Percentiles rank a stretch among this genome's conserved stretches.
phyloP scores from a whole-genome alignment of 1,140 invertebrate species.

The Drosophila oshimai region DNA sequence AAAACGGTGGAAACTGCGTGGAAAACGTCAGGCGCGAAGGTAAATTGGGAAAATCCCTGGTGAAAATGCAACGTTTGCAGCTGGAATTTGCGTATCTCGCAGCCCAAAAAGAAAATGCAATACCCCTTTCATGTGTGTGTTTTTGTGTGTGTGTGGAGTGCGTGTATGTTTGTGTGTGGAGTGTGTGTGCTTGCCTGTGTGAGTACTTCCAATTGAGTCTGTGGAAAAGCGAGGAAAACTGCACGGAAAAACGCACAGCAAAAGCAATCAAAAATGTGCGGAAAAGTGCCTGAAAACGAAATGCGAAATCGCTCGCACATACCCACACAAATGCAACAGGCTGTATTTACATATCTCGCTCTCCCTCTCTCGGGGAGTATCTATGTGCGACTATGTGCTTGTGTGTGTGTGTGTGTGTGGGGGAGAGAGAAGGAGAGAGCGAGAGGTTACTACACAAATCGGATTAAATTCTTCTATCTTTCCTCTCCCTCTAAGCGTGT shows the following conservation, averaged over 20 bases:
- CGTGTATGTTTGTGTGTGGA: conserved; percentile 32
- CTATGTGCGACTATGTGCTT: neutral
- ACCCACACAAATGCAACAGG: conserved; percentile 49
- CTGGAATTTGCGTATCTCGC: conserved; percentile 40
- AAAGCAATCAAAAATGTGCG: conserved; percentile 44
- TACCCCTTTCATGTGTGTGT: neutral
- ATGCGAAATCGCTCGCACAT: conserved; percentile 31
- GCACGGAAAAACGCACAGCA: conserved; percentile 28
- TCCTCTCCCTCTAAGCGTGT: conserved; percentile 9
- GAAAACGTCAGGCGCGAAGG: conserved; percentile 40
- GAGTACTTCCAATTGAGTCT: conserved; percentile 67
- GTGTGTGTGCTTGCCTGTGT: conserved; percentile 13
- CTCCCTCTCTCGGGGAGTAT: conserved; percentile 39
- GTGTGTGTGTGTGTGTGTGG: neutral
- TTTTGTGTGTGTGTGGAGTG: conserved; percentile 17
- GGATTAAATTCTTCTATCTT: conserved; percentile 37
- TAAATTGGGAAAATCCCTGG: conserved; percentile 38
- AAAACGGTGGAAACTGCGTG: conserved; percentile 23
- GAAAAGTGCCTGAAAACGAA: conserved; percentile 47
- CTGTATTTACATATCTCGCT: conserved; percentile 65
- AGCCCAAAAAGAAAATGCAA: conserved; percentile 36
- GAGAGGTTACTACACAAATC: conserved; percentile 30
- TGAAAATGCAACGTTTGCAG: conserved; percentile 51
- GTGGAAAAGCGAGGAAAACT: conserved; percentile 53
- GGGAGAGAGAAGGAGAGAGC: conserved; percentile 7